phyloP scores from a whole-genome alignment of 2,113 vertebrate species.

The Shinisaurus crocodilurus region DNA sequence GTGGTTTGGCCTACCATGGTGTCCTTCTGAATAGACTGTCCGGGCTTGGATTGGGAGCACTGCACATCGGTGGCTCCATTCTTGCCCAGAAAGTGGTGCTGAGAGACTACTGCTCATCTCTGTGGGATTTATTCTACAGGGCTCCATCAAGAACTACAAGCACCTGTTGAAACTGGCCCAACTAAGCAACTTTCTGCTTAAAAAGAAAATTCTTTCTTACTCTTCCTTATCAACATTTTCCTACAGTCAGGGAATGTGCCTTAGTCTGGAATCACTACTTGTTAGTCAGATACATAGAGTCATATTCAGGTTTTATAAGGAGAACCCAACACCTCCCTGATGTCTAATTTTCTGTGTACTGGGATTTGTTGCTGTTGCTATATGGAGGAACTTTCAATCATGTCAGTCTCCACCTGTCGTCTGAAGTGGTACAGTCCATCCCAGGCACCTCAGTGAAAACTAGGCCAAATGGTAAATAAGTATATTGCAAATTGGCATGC shows the following conservation, averaged over 20 bases:
- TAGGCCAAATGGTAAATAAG: slow-evolving; percentile 35
- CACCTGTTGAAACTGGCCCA: background rate
- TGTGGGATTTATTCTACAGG: background rate
- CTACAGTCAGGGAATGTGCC: background rate
- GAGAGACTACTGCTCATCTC: background rate
- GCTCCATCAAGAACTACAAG: background rate
- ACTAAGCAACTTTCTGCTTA: background rate
- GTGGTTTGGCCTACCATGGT: background rate
- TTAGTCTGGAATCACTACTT: background rate
- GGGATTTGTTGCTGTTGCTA: background rate
- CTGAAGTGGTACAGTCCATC: background rate
- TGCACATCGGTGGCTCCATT: background rate
- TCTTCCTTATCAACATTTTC: background rate
- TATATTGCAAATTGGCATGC: background rate
- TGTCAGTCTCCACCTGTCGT: background rate
- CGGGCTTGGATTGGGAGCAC: background rate
- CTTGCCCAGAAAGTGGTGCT: background rate
- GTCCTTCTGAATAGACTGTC: background rate
- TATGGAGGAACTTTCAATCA: background rate
- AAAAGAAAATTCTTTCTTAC: background rate
- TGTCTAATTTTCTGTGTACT: background rate
- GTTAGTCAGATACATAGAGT: background rate
- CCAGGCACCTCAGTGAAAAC: background rate
- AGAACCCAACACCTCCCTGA: background rate
- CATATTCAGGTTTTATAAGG: background rate